phyloP scores from a whole-genome alignment of 2,888 invertebrate species.

The Lutraria lutraria region DNA sequence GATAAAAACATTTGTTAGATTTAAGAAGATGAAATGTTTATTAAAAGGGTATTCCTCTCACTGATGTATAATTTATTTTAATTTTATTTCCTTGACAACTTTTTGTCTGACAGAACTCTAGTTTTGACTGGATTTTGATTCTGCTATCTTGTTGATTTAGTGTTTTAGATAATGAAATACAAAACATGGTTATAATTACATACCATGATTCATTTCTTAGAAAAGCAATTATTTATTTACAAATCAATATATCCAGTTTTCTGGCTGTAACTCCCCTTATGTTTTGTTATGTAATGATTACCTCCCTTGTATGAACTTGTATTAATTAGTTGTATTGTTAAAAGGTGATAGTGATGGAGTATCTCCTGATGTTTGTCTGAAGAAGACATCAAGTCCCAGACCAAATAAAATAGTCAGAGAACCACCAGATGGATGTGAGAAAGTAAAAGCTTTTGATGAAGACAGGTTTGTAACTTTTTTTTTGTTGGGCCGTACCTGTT shows the following conservation, averaged over 20 bases:
- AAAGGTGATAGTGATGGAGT: slow-evolving; percentile 74
- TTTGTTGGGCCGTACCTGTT: no score
- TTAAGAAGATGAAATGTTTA: neutral
- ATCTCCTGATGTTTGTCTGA: slow-evolving; percentile 77
- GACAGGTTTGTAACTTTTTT: slow-evolving; percentile 87
- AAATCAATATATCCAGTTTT: no score
- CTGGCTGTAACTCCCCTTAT: no score
- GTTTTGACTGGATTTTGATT: neutral
- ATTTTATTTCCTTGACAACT: neutral
- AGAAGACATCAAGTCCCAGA: slow-evolving; percentile 90
- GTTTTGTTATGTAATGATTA: neutral
- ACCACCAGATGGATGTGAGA: slow-evolving; percentile 96
- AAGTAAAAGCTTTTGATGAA: slow-evolving; percentile 91
- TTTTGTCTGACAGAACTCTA: neutral
- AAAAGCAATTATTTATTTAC: no score
- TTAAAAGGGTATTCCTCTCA: neutral
- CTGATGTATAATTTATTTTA: slow-evolving; percentile 10
- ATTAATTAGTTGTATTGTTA: slow-evolving; percentile 17
- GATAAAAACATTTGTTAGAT: slow-evolving; percentile 3
- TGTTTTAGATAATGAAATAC: no score
- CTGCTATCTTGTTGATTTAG: no score
- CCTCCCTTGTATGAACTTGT: neutral
- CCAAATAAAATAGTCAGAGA: slow-evolving; percentile 94
- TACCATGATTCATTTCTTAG: no score
- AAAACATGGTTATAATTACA: no score